Evolutionary conservation across 2,797 vertebrate species (phyloP), one percentile per base, ranked within the genome.

Genomic region (Alauda arvensis): DNA sequence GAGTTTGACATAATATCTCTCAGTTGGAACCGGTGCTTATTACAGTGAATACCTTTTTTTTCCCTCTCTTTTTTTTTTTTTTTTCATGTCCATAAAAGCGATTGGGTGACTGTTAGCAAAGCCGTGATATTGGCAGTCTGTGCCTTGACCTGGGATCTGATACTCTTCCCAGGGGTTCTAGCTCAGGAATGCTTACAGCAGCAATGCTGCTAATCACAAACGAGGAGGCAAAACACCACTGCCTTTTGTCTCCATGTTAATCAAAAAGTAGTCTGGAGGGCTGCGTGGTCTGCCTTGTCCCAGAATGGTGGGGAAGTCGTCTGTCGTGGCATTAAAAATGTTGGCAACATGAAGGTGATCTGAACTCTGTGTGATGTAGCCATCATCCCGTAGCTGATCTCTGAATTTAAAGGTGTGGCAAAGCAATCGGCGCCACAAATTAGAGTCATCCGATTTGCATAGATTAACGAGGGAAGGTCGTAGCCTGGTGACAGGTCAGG

Each of bases 391-490:
- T 43, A 26, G 93, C 71, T 48, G 90, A 94, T 96, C 96, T 90
- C 95, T 96, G 96, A 95, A 96, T 95, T 95, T 96, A 93, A 97
- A 97, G 96, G 96, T 96, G 96, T 96, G 95, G 94, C 92, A 88
- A 90, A 95, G 93, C 93, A 93, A 96, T 96, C 81, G 93, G 95
- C 46, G 37, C 76, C 87, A 89, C 96, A 96, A 96, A 97, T 97
- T 97, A 96, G 95, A 96, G 92, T 92, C 82, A 95, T 95, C 96
- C 68, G 82, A 97, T 97, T 97, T 97, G 97, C 96, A 97, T 97
- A 96, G 96, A 97, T 97, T 97, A 97, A 96, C 85, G 91, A 96
- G 96, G 91, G 87, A 90, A 94, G 97, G 96, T 96, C 95, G 37
- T 83, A 95, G 94, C 96, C 97, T 92, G 80, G 94, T 95, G 95